Evolutionary conservation across 1,140 invertebrate genomes (phyloP), one percentile per base, ranked within the genome.

Genomic region (Cotesia vestalis): DNA sequence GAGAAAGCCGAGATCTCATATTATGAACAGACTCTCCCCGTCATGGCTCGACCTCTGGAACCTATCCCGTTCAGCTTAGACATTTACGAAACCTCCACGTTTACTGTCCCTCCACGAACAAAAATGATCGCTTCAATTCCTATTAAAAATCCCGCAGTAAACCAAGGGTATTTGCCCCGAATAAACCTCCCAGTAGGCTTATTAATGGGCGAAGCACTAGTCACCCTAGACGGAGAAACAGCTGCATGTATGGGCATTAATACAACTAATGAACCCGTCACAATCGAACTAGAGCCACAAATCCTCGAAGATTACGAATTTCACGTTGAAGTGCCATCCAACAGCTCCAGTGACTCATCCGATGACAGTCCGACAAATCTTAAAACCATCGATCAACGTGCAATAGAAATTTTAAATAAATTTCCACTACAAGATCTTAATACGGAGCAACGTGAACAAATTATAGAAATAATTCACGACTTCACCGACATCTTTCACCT

Each of bases 1-100:
- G 66, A 68, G 9, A 68, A 68, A 38, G 66, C 35, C 9, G 53
- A 59, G 11, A 35, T 68, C 12, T 27, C 51, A 1, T 68, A 68
- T 40, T 57, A 34, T 4, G 17, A 53, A 34, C 36, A 17, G 34
- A 66, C 12, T 12, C 12, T 66, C 0, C 0, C 27, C 2, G 4
- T 53, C 4, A 4, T 11, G 1, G 4, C n/a, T 0, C 40, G 17
- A 52, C 64, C 64, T 11, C 4, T 17, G 3, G 4, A 52, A 11
- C 55, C 66, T 4, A 34, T 68, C 35, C 59, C 4, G 0, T 61
- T 61, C 59, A 27, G 20, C 12, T 11, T 38, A 35, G 55, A 8
- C n/a, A n/a, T 11, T n/a, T 4, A 9, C 11, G 3, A 11, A 12
- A 4, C 4, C 3, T 4, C 52, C 0, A 3, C 2, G 2, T 5